A percentile compares a stretch with the other conserved stretches of the same genome.
Conservation (phyloP, 2,888 invertebrate species). For the Heliconius erato region DNA sequence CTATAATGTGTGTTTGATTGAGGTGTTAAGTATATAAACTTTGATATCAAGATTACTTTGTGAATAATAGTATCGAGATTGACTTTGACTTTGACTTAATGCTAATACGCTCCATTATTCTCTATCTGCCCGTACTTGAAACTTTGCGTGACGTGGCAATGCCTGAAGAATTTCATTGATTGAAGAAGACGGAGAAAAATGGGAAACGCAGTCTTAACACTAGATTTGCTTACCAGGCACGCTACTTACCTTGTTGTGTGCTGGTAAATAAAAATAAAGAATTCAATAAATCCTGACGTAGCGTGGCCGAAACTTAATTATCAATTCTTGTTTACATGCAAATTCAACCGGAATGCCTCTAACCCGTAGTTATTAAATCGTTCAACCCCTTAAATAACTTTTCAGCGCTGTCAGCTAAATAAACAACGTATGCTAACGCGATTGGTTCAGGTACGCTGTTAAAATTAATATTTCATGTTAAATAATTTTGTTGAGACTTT, state of each 20-base stretch:
- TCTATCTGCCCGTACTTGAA: no score
- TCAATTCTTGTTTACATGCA: constrained; percentile 71
- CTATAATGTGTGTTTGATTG: background rate
- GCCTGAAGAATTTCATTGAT: no score
- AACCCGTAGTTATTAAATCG: constrained; percentile 45
- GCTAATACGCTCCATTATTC: no score
- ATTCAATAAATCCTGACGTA: constrained; percentile 58
- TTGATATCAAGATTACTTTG: no score
- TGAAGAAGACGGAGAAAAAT: no score
- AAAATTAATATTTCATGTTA: background rate
- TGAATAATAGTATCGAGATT: no score
- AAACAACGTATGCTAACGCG: constrained; percentile 11
- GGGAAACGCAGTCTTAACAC: no score
- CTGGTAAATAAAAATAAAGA: constrained; percentile 21
- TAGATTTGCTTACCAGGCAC: no score
- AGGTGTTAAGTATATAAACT: background rate
- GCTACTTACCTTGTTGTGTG: no score
- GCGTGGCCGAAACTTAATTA: constrained; percentile 60
- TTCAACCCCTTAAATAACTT: constrained; percentile 42
- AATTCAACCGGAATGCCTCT: constrained; percentile 58
- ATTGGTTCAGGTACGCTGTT: background rate
- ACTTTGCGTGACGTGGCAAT: no score
- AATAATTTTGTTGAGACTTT: background rate
- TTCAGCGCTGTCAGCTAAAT: constrained; percentile 26
- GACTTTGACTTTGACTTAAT: no score